Conservation (phyloP, 2,797 vertebrate species). For the Melanotaenia boesemani region DNA sequence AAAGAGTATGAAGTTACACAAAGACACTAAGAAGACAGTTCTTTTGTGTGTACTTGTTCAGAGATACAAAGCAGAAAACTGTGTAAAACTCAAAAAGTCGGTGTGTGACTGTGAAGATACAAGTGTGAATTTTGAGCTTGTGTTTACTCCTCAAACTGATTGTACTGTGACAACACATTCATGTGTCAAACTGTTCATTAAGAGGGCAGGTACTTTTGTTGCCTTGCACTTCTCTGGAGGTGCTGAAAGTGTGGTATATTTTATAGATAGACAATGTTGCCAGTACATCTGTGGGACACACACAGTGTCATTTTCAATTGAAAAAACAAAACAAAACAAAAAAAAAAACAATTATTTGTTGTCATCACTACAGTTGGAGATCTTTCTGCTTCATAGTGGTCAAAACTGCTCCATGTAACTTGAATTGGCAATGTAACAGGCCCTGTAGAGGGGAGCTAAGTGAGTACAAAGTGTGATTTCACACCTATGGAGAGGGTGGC, state of each 20-base stretch:
- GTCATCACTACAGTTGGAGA: slow-evolving; percentile 6
- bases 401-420: slow-evolving; percentile 46
- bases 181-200: slow-evolving; percentile 1
- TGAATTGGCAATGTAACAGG: slow-evolving; percentile 52
- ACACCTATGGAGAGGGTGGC: slow-evolving; percentile 77
- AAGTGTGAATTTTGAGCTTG: not conserved
- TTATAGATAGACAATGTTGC: not conserved
- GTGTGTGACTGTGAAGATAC: not conserved
- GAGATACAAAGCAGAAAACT: not conserved
- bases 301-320: slow-evolving; percentile 7
- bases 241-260: not conserved
- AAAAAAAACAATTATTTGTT: slow-evolving; percentile 3
- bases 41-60: not conserved
- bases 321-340: slow-evolving; percentile 6
- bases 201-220: not conserved
- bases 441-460: slow-evolving; percentile 57
- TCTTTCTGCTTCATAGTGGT: slow-evolving; percentile 25
- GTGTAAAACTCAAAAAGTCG: not conserved
- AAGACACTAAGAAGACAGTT: not conserved
- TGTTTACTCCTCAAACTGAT: not conserved
- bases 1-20: not conserved
- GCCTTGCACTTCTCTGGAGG: not conserved
- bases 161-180: not conserved
- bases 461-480: slow-evolving; percentile 79
- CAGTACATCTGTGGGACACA: not conserved